Base-by-base conservation (phyloP, 2,888 invertebrate species). In the Hofmannophila pseudospretella region DNA sequence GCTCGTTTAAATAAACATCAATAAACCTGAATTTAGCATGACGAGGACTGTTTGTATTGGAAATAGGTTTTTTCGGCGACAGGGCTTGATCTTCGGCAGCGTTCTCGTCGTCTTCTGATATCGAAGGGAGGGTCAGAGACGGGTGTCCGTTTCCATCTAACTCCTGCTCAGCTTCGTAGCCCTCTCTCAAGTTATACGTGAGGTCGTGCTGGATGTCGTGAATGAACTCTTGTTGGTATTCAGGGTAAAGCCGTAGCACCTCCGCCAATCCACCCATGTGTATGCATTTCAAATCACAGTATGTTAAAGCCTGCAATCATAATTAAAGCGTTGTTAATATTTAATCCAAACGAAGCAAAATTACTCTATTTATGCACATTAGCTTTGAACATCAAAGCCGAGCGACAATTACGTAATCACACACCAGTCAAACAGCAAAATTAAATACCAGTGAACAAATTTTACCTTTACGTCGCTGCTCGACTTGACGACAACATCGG, bases 261-360 rank as follows among this genome's bases (percentile, higher is more conserved):
- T 97, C 97, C 8, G 96, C 93, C 32, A 98, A 88, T 1, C 97
- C 97, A 45, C 92, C 93, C 89, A 96, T 95, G 78, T 96, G 92
- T 51, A 98, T 94, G 79, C 96, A 96, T 82, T 98, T 97, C 41
- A 98, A 89, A 84, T 98, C 98, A 77, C 98, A 98, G 81, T 98
- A 98, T 28, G 98, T 98, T 36, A 98, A 88, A 23, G 97, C 97
- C 88, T 93, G 86, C 35, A 47, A 43, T 25, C n/a, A 22, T 29
- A 41, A 45, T 38, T n/a, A 23, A 23, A 23, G 4, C n/a, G 4
- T n/a, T 23, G n/a, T n/a, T n/a, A 4, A 5, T 5, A 16, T 16
- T 16, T 16, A 16, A 16, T 16, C 5, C 16, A 5, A 16, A 16
- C 16, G 16, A 16, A 16, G 5, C 16, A 16, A 30, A 30, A 16